A percentile compares a stretch with the other conserved stretches of the same genome.
phyloP scores from a whole-genome alignment of 2,113 vertebrate species.

The Merops nubicus region DNA sequence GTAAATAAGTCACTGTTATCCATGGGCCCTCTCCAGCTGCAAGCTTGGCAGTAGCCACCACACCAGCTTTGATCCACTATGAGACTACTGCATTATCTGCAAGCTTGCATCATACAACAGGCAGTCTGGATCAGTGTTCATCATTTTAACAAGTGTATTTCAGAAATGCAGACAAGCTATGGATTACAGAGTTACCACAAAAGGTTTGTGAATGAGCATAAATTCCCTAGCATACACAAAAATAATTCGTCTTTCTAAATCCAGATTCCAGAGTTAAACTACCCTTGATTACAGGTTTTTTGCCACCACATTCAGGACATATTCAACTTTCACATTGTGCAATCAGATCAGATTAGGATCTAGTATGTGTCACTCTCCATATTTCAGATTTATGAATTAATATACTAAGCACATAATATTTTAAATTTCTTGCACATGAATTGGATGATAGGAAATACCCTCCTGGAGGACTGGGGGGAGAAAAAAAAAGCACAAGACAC shows the following conservation, averaged over 20 bases:
- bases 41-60: background rate
- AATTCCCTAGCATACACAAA: background rate
- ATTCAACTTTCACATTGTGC: fast-evolving
- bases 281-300: background rate
- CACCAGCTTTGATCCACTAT: background rate
- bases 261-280: background rate
- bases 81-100: background rate
- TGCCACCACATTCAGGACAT: background rate
- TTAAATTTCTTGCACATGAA: background rate
- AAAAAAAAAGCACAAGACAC: background rate
- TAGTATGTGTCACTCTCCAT: background rate
- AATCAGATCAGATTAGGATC: background rate
- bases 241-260: background rate
- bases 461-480: fast-evolving
- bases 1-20: background rate
- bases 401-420: background rate
- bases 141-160: background rate
- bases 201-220: background rate
- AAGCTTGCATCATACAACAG: background rate
- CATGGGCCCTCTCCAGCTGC: background rate
- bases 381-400: background rate
- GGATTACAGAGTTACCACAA: background rate
- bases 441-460: background rate
- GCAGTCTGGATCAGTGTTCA: background rate
- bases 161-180: background rate